Evolutionary conservation across 2,888 invertebrate genomes (phyloP), one percentile per base, ranked within the genome.

Genomic region (Orthosia gracilis): DNA sequence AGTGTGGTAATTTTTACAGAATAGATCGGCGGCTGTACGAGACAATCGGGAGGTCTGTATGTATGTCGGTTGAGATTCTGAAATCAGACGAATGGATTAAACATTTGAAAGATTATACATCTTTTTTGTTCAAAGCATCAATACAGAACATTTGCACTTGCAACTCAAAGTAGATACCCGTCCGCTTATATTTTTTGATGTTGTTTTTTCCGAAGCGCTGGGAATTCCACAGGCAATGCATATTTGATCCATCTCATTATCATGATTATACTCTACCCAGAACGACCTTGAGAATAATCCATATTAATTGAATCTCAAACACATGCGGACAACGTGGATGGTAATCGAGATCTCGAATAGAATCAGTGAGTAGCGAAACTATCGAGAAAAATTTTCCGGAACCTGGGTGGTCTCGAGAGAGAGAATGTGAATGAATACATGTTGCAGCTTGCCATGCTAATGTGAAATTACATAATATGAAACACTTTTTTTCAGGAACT

Each of bases 251-350:
- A 69, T 50, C 9, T 11, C 12, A 75, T 55, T 65, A 45, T 52
- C 54, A 77, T 54, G 26, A 64, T 63, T 52, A 58, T 26, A 26
- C 26, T 47, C 13, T 17, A 55, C 47, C 54, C 31, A 13, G 58
- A 74, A 68, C 59, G 26, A 72, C 66, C 73, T 77, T 62, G 52
- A 62, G 57, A 62, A 70, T 61, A 57, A 73, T 67, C 45, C n/a
- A n/a, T 66, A 58, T n/a, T 26, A 23, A 70, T 58, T 47, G 5
- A 55, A 55, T 58, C 26, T 49, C 45, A 21, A 64, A 55, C 66
- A 55, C 49, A n/a, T 21, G n/a, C 23, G 31, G 47, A 23, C 64
- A 54, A 65, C 81, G 47, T 52, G 64, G n/a, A 57, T 62, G 45
- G 47, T 52, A 49, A 59, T 64, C 45, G 11, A 57, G 67, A 74